Percentiles rank a stretch among this genome's conserved stretches.
Evolutionary conservation across 2,113 vertebrate genomes (phyloP).

Genomic region (Petromus typicus): DNA sequence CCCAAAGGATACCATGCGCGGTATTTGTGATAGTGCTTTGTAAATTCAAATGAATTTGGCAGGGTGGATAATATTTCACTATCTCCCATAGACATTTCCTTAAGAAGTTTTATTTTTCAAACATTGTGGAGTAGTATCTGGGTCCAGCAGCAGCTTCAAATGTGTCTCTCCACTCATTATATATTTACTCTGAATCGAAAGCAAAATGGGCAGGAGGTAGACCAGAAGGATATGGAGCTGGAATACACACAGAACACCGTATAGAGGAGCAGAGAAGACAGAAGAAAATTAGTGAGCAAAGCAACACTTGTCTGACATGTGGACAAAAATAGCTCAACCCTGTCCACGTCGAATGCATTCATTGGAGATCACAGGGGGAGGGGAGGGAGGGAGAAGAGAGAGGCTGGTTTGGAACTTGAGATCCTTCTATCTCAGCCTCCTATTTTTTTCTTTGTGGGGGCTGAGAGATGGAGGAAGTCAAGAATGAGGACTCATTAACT

Average conservation of each 20-base stretch:
- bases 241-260: not conserved
- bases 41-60: not conserved
- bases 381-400: not conserved
- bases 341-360: not conserved
- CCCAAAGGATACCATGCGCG: not conserved
- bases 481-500: not conserved
- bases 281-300: not conserved
- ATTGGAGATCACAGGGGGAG: not conserved
- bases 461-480: accelerated
- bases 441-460: not conserved
- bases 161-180: not conserved
- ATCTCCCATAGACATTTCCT: not conserved
- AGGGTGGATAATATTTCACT: not conserved
- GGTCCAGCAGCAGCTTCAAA: not conserved
- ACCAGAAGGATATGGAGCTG: not conserved
- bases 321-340: not conserved
- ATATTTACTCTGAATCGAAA: not conserved
- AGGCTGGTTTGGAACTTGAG: not conserved
- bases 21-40: conserved; percentile 14
- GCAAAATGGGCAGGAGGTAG: conserved; percentile 15
- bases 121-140: not conserved
- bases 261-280: not conserved
- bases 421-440: not conserved
- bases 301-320: not conserved
- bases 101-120: not conserved